Evolutionary conservation across 2,113 vertebrate genomes (phyloP), one percentile per base, ranked within the genome.

Genomic region (Chaetops frenatus): DNA sequence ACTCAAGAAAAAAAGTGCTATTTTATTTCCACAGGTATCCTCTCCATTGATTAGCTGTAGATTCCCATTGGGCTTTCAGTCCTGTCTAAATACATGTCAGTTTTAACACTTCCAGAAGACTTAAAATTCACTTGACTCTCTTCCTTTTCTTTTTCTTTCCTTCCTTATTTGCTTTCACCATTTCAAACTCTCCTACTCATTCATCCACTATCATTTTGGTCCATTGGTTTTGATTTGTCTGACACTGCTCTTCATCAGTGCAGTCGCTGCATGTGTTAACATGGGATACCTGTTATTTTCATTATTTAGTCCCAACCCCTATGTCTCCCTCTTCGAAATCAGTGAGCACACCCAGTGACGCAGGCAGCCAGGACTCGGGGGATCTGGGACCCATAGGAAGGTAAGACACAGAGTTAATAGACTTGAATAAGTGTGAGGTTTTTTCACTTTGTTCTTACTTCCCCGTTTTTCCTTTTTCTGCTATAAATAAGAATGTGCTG

Each of bases 321-420:
- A 98, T 99, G 98, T 99, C 99, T 97, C 99, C 99, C 93, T 98
- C 98, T 97, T 99, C 99, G 97, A 99, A 99, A 98, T 99, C 99
- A 97, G 97, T 99, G 98, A 99, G 99, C 98, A 99, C 99, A n/a
- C 99, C 99, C 97, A 99, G 99, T 96, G 99, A 99, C 81, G 98
- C 99, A 36, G 99, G 99, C 95, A 99, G 99, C 97, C 99, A 99
- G 97, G 99, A 99, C 97, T 99, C 99, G 2, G 98, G 98, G 35
- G 99, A 99, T 53, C 98, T 99, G 87, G 98, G 98, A 90, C 97
- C 98, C 29, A 96, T 98, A 48, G 98, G 99, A 97, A 99, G 99
- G 99, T 99, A 98, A 97, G 98, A 94, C 35, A 40, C 24, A 50
- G 73, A 65, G 29, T 38, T 15, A 28, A 53, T 10, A 58, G 27